Base-by-base conservation (phyloP, 1,140 invertebrate species). In the Aplysia californica region DNA sequence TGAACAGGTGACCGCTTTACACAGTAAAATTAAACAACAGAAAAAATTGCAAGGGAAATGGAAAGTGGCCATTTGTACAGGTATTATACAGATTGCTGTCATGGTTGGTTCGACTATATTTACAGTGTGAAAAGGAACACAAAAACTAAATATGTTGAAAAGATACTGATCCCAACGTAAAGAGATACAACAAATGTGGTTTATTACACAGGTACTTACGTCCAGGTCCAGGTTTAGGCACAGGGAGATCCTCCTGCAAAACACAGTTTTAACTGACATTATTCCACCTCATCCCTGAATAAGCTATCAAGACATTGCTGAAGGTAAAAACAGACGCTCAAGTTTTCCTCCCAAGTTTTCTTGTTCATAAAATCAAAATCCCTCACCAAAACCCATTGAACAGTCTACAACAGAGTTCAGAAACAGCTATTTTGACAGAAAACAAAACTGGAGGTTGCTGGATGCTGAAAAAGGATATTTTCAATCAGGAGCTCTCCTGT, bases 161-260 rank as follows among this genome's bases (percentile, higher is more conserved):
- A 26, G 44, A 21, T 20, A 38, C 3, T 23, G n/a, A 61, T 3
- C 2, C 10, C 1, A 26, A 35, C 6, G 5, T 31, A 26, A 38
- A 26, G 55, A 74, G 3, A 73, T 33, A 70, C 21, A 73, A 36
- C 4, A 35, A 56, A 29, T 23, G 23, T 33, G 6, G 33, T 21
- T n/a, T 58, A 76, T 20, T 23, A 68, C 20, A 10, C 50, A 59
- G n/a, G 36, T 33, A 35, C 79, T 80, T 83, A 89, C 88, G 85
- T 79, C 88, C 86, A 56, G 79, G 79, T 6, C 81, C 78, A 56
- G 89, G 88, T 50, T 89, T 83, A 66, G 83, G 85, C 20, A 89
- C 81, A 6, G 83, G 75, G 20, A 75, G 68, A 50, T 89, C 87
- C 81, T 89, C 89, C 89, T 90, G 72, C 67, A 4, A 35, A 66